phyloP scores from a whole-genome alignment of 1,140 invertebrate genomes.

The Bradynema listronoti region DNA sequence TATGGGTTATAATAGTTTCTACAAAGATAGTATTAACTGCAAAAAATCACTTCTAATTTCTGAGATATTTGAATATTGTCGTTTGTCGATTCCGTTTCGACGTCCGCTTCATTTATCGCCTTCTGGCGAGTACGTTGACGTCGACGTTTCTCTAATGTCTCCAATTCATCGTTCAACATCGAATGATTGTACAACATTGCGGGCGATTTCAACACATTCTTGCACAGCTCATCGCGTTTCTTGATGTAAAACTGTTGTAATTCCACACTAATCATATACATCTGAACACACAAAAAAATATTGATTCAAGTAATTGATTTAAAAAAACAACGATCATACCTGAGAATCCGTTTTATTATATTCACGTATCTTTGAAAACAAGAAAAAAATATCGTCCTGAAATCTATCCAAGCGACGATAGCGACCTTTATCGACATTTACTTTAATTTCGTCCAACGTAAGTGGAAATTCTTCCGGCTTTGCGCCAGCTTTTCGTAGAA shows the following conservation, averaged over 20 bases:
- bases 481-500: constrained; percentile 70
- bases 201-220: constrained; percentile 70
- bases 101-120: constrained; percentile 20
- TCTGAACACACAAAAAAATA: too few species aligned
- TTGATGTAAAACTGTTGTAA: constrained; percentile 84
- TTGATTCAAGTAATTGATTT: not conserved
- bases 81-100: too few species aligned
- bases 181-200: constrained; percentile 70
- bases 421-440: constrained; percentile 65
- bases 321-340: too few species aligned
- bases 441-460: constrained; percentile 62
- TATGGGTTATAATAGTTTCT: too few species aligned
- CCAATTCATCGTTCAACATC: constrained; percentile 21
- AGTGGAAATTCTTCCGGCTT: constrained; percentile 60
- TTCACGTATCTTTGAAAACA: constrained; percentile 78
- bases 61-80: too few species aligned
- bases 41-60: too few species aligned
- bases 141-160: constrained; percentile 25
- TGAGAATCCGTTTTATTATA: constrained; percentile 77
- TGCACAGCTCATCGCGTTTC: constrained; percentile 62
- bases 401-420: constrained; percentile 87
- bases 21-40: too few species aligned
- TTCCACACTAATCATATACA: constrained; percentile 88
- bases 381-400: constrained; percentile 90
- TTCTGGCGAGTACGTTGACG: constrained; percentile 5